Percentiles rank a stretch among this genome's conserved stretches.
Evolutionary conservation across 2,113 vertebrate genomes (phyloP).

Genomic region (Carassius carassius): DNA sequence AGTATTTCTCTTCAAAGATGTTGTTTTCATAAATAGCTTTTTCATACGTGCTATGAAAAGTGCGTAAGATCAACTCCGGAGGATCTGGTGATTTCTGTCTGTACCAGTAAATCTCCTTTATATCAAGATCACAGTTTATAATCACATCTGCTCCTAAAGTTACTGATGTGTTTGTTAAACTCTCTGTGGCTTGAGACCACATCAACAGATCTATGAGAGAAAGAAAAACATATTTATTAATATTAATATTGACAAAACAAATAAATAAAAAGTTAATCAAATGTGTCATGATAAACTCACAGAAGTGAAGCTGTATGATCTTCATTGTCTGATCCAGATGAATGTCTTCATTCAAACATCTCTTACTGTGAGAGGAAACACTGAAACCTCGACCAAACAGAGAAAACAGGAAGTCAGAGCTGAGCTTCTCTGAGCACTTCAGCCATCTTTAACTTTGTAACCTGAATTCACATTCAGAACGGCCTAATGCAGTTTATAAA

Average conservation of each 20-base stretch:
- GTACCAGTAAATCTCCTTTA: neutral
- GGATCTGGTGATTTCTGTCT: neutral
- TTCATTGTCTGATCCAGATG: neutral
- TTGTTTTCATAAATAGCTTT: accelerated
- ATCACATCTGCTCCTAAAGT: neutral
- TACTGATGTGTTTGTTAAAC: neutral
- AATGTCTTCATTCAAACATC: neutral
- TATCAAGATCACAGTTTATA: neutral
- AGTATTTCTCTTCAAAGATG: neutral
- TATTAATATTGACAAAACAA: too few relatives aligned
- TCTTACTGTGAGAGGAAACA: too few relatives aligned
- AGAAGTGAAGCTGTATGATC: too few relatives aligned
- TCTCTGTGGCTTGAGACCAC: neutral
- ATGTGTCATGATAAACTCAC: too few relatives aligned
- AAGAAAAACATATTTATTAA: too few relatives aligned
- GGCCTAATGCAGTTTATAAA: too few relatives aligned
- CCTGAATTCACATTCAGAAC: too few relatives aligned
- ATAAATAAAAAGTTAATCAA: too few relatives aligned
- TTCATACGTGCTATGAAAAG: neutral
- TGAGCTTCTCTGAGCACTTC: neutral
- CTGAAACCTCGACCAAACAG: neutral
- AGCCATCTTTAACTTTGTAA: too few relatives aligned
- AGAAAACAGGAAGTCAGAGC: neutral
- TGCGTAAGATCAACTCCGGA: neutral
- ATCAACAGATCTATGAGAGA: neutral